Conservation (phyloP, 2,113 vertebrate species). For the Neomonachus schauinslandi region DNA sequence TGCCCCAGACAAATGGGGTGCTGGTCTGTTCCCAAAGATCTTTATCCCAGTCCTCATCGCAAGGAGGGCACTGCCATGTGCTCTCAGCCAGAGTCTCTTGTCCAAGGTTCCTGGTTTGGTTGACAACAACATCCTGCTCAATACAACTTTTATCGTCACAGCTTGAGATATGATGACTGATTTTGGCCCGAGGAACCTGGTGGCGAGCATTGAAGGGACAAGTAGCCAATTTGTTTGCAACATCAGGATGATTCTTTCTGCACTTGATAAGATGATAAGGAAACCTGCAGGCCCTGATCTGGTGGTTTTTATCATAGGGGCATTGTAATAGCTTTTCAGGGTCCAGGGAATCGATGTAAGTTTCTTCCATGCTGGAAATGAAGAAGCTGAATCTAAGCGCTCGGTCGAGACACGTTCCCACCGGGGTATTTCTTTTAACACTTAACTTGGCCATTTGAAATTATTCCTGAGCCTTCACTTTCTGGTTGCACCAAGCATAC, state of each 20-base stretch:
- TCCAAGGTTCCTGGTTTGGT: neutral
- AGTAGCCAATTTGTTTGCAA: slow-evolving; percentile 56
- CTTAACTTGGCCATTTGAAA: neutral
- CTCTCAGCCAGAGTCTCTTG: neutral
- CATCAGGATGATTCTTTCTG: neutral
- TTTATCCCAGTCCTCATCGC: neutral
- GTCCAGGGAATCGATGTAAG: neutral
- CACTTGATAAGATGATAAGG: neutral
- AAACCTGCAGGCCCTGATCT: neutral
- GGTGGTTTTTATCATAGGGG: neutral
- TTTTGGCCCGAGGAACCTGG: slow-evolving; percentile 63
- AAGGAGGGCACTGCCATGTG: neutral
- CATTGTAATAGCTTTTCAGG: neutral
- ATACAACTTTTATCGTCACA: neutral
- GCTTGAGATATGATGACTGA: slow-evolving; percentile 61
- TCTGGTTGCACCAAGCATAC: neutral
- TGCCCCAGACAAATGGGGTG: neutral
- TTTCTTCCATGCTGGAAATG: neutral
- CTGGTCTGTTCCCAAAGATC: neutral
- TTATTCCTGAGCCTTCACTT: neutral
- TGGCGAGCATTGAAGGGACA: slow-evolving; percentile 78
- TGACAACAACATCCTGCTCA: neutral
- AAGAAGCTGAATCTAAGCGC: neutral
- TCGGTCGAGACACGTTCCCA: neutral
- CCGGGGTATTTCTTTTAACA: slow-evolving; percentile 31